phyloP scores from a whole-genome alignment of 2,888 invertebrate genomes.

The Neoitamus cyanurus region DNA sequence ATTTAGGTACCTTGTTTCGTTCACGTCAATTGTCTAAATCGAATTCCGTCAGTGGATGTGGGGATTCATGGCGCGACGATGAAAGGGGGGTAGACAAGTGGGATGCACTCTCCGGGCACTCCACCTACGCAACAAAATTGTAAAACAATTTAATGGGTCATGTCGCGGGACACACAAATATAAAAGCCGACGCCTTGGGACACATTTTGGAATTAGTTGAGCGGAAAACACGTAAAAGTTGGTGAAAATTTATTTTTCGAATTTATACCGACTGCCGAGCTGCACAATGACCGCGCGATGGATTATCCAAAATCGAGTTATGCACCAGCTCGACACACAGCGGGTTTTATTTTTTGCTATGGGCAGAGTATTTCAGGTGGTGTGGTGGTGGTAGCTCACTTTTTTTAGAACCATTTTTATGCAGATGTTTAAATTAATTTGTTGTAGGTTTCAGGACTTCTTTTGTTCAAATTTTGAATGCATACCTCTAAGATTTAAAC shows the following conservation, averaged over 20 bases:
- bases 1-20: not conserved
- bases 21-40: not conserved
- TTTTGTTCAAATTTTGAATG: too few relatives aligned
- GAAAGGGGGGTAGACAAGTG: not conserved
- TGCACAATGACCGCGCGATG: not conserved
- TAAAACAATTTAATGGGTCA: not conserved
- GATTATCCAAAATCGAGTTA: not conserved
- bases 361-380: too few relatives aligned
- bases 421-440: too few relatives aligned
- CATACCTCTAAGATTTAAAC: too few relatives aligned
- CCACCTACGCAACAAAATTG: slow-evolving; percentile 5
- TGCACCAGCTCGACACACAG: too few relatives aligned
- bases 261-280: not conserved
- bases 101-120: not conserved
- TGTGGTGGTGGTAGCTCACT: too few relatives aligned
- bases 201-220: slow-evolving; percentile 17
- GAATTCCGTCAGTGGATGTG: not conserved
- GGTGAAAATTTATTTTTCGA: not conserved
- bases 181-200: not conserved
- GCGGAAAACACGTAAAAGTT: slow-evolving; percentile 21
- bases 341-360: too few relatives aligned
- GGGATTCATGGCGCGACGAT: not conserved
- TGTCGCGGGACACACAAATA: not conserved
- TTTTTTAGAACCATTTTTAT: too few relatives aligned
- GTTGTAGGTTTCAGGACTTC: too few relatives aligned